phyloP scores from a whole-genome alignment of 2,797 vertebrate species.

The Psittacula derbiana region DNA sequence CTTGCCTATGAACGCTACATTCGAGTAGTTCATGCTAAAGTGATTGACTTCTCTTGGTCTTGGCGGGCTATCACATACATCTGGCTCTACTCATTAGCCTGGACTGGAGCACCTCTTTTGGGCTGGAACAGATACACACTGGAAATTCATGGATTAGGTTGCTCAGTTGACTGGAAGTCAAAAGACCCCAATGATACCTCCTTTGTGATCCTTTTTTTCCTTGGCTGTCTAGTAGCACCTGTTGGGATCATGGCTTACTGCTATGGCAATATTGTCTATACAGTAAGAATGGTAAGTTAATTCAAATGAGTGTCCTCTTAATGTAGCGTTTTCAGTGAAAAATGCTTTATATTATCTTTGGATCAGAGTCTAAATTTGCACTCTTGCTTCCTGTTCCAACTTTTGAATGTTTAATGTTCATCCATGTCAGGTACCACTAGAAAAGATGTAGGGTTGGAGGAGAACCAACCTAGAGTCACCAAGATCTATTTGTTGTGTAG shows the following conservation, averaged over 20 bases:
- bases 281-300: slow-evolving; percentile 87
- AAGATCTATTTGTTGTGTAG: not conserved
- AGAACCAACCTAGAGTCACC: not conserved
- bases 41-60: slow-evolving; percentile 90
- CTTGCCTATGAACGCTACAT: slow-evolving; percentile 93
- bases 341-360: not conserved
- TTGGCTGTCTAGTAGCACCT: slow-evolving; percentile 88
- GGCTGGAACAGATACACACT: slow-evolving; percentile 94
- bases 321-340: not conserved
- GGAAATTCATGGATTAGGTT: slow-evolving; percentile 88
- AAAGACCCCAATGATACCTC: slow-evolving; percentile 88
- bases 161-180: slow-evolving; percentile 89
- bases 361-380: not conserved
- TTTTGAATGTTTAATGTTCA: not conserved
- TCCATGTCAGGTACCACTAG: not conserved
- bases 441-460: not conserved
- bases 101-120: slow-evolving; percentile 90
- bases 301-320: not conserved
- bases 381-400: not conserved
- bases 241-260: slow-evolving; percentile 90
- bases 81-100: slow-evolving; percentile 92
- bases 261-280: slow-evolving; percentile 91
- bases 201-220: slow-evolving; percentile 90
- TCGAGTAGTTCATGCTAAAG: slow-evolving; percentile 89
- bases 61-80: slow-evolving; percentile 89